Evolutionary conservation across 1,140 invertebrate genomes (phyloP), one percentile per base, ranked within the genome.

Genomic region (Orussus abietinus): DNA sequence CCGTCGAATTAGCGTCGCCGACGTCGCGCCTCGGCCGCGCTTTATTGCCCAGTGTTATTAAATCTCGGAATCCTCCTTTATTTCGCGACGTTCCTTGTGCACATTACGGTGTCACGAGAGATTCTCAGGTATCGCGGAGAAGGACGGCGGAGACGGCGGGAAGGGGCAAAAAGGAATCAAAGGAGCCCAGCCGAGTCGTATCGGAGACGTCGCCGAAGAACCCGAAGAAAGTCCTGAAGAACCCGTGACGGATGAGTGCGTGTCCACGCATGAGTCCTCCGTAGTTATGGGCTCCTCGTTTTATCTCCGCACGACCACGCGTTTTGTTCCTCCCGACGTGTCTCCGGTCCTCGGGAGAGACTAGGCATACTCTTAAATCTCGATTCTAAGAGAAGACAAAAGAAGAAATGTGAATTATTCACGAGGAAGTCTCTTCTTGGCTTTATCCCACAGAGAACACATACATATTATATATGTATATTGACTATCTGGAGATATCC

Each of bases 231-330:
- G 49, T 42, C 33, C 36, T 47, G 45, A 48, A 53, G 52, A 58
- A 58, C 56, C 55, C 57, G 65, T 65, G 59, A 59, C 64, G 49
- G 57, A 68, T 66, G 57, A 61, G 52, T 38, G 57, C 64, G 65
- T 68, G 64, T 66, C 47, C 46, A 6, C 38, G 59, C 59, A 64
- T 65, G 45, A 55, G 42, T 47, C 49, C 40, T 47, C 47, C 33
- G 41, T 56, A 47, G 47, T 64, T 62, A 60, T 49, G 42, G 30
- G 3, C 34, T 47, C 34, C 41, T 51, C 36, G 42, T 62, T n/a
- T n/a, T n/a, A n/a, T n/a, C n/a, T n/a, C n/a, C n/a, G n/a, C n/a
- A n/a, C n/a, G n/a, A n/a, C n/a, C n/a, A n/a, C n/a, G n/a, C 47
- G 22, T 48, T 59, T 55, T 57, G 42, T 21, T 58, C 45, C 34